Conservation (phyloP, 2,113 vertebrate genomes). For the Poecile atricapillus region DNA sequence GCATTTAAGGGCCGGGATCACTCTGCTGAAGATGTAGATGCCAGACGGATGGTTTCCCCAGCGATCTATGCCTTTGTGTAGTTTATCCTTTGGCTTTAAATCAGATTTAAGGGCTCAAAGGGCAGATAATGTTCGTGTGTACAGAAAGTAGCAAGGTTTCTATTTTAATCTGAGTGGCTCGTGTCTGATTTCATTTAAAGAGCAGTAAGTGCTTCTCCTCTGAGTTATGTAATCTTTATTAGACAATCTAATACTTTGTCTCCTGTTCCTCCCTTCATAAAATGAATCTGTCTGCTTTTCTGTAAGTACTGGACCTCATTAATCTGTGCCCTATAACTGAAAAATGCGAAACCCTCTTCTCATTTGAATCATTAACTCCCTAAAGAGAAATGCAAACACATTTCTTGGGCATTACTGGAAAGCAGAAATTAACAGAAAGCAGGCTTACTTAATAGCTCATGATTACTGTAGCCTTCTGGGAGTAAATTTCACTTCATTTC, state of each 20-base stretch:
- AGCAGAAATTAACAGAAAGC: not conserved
- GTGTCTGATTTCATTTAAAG: conserved; percentile 28
- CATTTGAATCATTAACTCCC: not conserved
- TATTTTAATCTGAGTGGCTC: conserved; percentile 16
- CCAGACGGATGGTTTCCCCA: not conserved
- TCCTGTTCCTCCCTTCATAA: not conserved
- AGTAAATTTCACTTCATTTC: not conserved
- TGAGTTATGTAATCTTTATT: conserved; percentile 27
- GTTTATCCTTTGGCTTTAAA: conserved; percentile 9
- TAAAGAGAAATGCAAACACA: conserved; percentile 16
- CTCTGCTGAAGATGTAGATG: not conserved
- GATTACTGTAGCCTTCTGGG: not conserved
- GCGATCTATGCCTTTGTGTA: not conserved
- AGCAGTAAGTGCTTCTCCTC: conserved; percentile 17
- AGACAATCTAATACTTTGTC: conserved; percentile 28
- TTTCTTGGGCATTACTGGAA: conserved; percentile 22
- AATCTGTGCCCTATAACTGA: not conserved
- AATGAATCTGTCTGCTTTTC: conserved; percentile 35
- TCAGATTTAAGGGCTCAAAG: not conserved
- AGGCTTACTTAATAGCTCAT: not conserved
- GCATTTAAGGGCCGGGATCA: accelerated
- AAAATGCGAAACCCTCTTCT: not conserved
- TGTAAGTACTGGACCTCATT: not conserved
- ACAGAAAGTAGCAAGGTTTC: not conserved
- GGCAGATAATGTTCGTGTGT: not conserved